Base-by-base conservation (phyloP, 1,140 invertebrate genomes). In the Drosophila paulistorum region DNA sequence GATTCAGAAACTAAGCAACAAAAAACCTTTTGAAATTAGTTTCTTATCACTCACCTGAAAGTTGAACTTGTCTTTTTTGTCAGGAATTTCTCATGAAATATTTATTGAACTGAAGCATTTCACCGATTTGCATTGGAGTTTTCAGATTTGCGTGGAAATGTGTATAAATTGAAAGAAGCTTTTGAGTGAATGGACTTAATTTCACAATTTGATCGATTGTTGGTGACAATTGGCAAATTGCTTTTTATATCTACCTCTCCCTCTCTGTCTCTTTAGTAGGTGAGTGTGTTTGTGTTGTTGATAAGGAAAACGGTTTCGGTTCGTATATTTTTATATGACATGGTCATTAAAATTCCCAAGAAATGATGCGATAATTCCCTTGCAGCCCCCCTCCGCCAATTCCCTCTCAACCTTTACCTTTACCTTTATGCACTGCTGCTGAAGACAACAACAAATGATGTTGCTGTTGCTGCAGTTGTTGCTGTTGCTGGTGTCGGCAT, bases 341-440 rank as follows among this genome's bases (percentile, higher is more conserved):
- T 62, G 70, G 70, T 68, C 74, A 77, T 77, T 77, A 77, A 77
- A 77, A 77, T 77, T 77, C 73, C 74, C 30, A 61, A 67, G 45
- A 76, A 77, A 77, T 77, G 66, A 57, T 68, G 33, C 17, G 59
- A 33, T 51, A 67, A 45, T 39, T 33, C 48, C 33, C 33, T 26
- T 26, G 0, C 23, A 26, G 2, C 23, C 3, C 23, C 20, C 23
- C 23, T 2, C 23, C 20, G 0, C 20, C 1, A 23, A 23, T 23
- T 23, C 20, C 1, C 20, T 42, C 17, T 26, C 39, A 20, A 58
- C 17, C 17, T 37, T 70, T 20, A 41, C 13, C 20, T 80, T 86
- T 69, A 90, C 87, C 87, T 90, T 51, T 90, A 90, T 65, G 77
- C 86, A 78, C 78, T 81, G 78, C 80, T 71, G 78, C 80, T 71